These are phyloP conservation scores for Rhagonycha lutea DNA, from an alignment of 2,888 invertebrate genomes.

Conservation along the genomic window DNA sequence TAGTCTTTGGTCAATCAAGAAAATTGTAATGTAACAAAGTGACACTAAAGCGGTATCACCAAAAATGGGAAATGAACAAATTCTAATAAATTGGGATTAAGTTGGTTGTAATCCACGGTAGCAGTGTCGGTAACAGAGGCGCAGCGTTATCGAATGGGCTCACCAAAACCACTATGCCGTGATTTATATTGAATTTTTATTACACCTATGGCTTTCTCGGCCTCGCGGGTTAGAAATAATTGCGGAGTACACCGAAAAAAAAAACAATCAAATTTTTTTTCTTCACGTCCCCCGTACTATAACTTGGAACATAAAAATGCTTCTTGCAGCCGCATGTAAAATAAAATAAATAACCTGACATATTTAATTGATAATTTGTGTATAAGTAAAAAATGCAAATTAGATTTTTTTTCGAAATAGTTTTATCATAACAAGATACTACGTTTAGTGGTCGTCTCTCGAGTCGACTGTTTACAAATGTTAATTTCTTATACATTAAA, in stretches of 20 bases:
- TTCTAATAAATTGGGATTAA: conserved; percentile 55
- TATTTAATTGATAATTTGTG: not conserved
- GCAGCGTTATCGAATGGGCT: conserved; percentile 41
- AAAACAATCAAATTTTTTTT: not conserved
- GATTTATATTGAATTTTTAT: conserved; percentile 46
- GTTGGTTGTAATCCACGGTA: conserved; percentile 53
- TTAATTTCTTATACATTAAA: conserved; percentile 22
- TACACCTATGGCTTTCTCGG: conserved; percentile 23
- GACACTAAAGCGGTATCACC: conserved; percentile 30
- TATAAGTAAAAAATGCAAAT: conserved; percentile 3
- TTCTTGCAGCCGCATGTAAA: not conserved
- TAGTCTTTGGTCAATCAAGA: not conserved
- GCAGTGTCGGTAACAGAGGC: conserved; percentile 44
- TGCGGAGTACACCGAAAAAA: not conserved
- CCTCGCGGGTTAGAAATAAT: not conserved
- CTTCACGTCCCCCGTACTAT: not conserved
- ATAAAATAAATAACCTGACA: not conserved
- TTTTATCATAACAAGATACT: conserved; percentile 8
- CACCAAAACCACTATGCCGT: conserved; percentile 36
- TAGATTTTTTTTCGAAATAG: conserved; percentile 1
- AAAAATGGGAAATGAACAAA: conserved; percentile 31
- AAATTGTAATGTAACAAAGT: conserved; percentile 33
- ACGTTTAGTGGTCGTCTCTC: not conserved
- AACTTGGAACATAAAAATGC: not conserved
- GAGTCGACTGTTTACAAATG: conserved; percentile 44